Evolutionary conservation across 2,888 invertebrate species (phyloP).

Genomic region (Clivina fossor): DNA sequence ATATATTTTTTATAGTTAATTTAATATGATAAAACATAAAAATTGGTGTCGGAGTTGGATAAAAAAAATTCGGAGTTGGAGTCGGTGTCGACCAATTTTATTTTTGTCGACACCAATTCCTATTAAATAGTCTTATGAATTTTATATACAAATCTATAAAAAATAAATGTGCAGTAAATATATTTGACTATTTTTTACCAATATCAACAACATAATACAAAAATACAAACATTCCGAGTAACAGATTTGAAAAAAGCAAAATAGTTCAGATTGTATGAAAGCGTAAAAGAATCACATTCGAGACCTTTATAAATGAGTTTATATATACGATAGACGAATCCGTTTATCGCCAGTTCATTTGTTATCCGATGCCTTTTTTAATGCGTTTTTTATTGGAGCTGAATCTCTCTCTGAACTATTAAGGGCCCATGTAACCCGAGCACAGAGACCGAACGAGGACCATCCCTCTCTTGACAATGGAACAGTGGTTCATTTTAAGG

Average conservation of each 20-base stretch:
- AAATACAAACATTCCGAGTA: background rate
- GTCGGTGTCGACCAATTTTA: too few species aligned
- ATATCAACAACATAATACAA: background rate
- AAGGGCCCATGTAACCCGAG: constrained; percentile 47
- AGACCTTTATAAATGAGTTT: too few species aligned
- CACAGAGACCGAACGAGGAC: constrained; percentile 45
- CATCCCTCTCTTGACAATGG: too few species aligned
- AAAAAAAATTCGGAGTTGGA: too few species aligned
- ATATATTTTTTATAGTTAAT: too few species aligned
- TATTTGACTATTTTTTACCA: background rate
- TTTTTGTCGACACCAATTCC: too few species aligned
- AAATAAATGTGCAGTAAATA: background rate
- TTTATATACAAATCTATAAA: too few species aligned
- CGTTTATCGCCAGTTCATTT: constrained; percentile 40
- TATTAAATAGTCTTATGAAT: too few species aligned
- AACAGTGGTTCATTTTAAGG: constrained; percentile 52
- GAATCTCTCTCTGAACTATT: constrained; percentile 49
- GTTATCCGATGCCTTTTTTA: constrained; percentile 46
- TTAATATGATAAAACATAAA: too few species aligned
- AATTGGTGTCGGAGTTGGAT: too few species aligned
- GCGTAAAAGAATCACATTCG: too few species aligned
- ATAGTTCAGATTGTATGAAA: constrained; percentile 5
- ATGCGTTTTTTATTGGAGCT: constrained; percentile 49
- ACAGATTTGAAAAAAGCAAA: background rate
- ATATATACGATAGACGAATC: too few species aligned